Evolutionary conservation across 2,888 invertebrate genomes (phyloP).

Genomic region (Sesamia inferens): DNA sequence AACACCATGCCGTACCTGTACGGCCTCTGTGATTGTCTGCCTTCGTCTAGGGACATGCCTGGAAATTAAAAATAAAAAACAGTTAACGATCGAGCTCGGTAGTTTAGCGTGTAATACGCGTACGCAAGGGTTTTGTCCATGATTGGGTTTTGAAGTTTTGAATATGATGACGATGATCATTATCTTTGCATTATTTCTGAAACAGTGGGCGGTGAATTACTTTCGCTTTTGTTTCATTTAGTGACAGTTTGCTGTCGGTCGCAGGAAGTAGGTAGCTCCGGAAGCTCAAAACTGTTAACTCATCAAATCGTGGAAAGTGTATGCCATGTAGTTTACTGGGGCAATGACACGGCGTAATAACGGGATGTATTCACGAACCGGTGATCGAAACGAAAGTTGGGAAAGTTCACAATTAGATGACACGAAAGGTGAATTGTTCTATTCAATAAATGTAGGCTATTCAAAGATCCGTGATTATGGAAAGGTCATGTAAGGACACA

Average conservation of each 20-base stretch:
- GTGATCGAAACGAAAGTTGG: slow-evolving; percentile 85
- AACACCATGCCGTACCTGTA: slow-evolving; percentile 94
- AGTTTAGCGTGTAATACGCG: neutral
- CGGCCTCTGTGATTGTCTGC: slow-evolving; percentile 92
- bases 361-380: slow-evolving; percentile 81
- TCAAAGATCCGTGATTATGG: slow-evolving; percentile 47
- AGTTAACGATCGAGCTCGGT: neutral
- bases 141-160: neutral
- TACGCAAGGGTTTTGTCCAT: neutral
- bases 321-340: slow-evolving; percentile 80
- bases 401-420: slow-evolving; percentile 85
- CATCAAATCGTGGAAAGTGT: slow-evolving; percentile 75
- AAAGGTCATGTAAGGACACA: slow-evolving; percentile 63
- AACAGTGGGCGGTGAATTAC: neutral
- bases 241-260: slow-evolving; percentile 27
- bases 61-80: slow-evolving; percentile 68
- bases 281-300: slow-evolving; percentile 63
- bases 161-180: neutral
- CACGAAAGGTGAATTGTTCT: slow-evolving; percentile 69
- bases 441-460: slow-evolving; percentile 51
- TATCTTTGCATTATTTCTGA: neutral
- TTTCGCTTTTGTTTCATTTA: slow-evolving; percentile 39
- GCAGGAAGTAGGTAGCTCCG: slow-evolving; percentile 57
- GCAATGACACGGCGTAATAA: slow-evolving; percentile 77
- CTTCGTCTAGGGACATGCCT: slow-evolving; percentile 92